Percentiles rank a stretch among this genome's conserved stretches.
phyloP scores from a whole-genome alignment of 2,797 vertebrate species.

The Mormyrops attenuatus region DNA sequence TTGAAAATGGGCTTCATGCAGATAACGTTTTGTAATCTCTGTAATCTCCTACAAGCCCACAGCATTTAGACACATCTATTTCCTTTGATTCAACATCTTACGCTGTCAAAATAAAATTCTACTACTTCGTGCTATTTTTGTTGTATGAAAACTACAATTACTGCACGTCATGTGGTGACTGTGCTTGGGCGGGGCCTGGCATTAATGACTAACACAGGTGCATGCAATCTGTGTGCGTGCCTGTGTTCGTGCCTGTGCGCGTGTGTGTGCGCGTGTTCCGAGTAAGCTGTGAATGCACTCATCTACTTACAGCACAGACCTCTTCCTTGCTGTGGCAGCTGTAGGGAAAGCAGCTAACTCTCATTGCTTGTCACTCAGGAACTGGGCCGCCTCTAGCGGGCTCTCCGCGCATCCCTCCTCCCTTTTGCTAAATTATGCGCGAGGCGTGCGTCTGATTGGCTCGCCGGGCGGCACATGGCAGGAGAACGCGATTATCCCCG shows the following conservation, averaged over 20 bases:
- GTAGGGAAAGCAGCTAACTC: conserved; percentile 10
- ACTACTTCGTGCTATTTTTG: neutral
- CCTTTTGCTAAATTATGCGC: conserved; percentile 16
- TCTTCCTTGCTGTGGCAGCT: conserved; percentile 14
- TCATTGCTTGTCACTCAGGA: conserved; percentile 22
- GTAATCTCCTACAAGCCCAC: neutral
- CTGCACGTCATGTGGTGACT: neutral
- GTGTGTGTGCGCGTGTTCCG: neutral
- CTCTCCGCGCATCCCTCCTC: neutral
- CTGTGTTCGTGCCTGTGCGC: conserved; percentile 1
- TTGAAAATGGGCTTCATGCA: conserved; percentile 8
- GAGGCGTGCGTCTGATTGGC: conserved; percentile 21
- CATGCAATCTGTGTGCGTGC: conserved; percentile 12
- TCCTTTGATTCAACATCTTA: neutral
- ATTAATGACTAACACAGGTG: neutral
- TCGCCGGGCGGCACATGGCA: neutral
- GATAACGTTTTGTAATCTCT: neutral
- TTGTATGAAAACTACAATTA: neutral
- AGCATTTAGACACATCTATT: neutral
- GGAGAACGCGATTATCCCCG: neutral
- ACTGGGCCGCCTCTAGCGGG: conserved; percentile 16
- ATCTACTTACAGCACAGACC: conserved; percentile 21
- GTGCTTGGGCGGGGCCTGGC: neutral
- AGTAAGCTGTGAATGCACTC: conserved; percentile 21
- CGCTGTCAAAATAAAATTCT: neutral